These are phyloP conservation scores for Thalpophila matura DNA, from an alignment of 2,888 invertebrate species.

Conservation along the genomic window DNA sequence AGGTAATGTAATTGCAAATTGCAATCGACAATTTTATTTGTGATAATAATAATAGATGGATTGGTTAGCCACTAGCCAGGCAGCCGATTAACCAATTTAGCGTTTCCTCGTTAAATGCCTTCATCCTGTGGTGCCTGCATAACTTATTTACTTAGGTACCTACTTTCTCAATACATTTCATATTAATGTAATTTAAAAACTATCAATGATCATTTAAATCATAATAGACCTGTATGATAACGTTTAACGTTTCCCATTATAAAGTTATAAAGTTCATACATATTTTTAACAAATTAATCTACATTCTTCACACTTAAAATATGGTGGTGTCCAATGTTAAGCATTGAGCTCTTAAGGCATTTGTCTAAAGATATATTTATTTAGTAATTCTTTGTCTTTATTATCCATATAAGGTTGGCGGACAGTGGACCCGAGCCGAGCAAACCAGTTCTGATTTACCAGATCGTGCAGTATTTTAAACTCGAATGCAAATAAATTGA, in stretches of 20 bases:
- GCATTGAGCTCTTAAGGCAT: slow-evolving; percentile 26
- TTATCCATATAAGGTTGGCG: slow-evolving; percentile 69
- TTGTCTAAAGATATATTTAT: slow-evolving; percentile 51
- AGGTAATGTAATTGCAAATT: slow-evolving; percentile 41
- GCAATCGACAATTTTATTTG: slow-evolving; percentile 35
- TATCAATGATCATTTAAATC: neutral
- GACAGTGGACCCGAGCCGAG: slow-evolving; percentile 74
- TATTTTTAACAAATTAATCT: neutral
- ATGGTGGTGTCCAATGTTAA: slow-evolving; percentile 2
- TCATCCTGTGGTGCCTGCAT: slow-evolving; percentile 31
- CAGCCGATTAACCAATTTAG: slow-evolving; percentile 20
- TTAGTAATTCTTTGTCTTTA: slow-evolving; percentile 73
- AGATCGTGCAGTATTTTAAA: slow-evolving; percentile 88
- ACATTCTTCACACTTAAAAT: neutral
- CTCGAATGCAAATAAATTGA: slow-evolving; percentile 85
- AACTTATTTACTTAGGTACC: neutral
- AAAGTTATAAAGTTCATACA: neutral
- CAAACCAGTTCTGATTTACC: slow-evolving; percentile 88
- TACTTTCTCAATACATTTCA: slow-evolving; percentile 7
- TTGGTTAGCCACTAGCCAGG: slow-evolving; percentile 4
- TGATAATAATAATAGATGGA: slow-evolving; percentile 36
- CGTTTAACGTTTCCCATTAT: neutral
- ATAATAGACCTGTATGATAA: neutral
- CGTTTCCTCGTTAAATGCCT: slow-evolving; percentile 35
- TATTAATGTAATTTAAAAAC: no score